These are phyloP conservation scores for Ancistrus triradiatus DNA, from an alignment of 2,113 vertebrate species.

Conservation along the genomic window DNA sequence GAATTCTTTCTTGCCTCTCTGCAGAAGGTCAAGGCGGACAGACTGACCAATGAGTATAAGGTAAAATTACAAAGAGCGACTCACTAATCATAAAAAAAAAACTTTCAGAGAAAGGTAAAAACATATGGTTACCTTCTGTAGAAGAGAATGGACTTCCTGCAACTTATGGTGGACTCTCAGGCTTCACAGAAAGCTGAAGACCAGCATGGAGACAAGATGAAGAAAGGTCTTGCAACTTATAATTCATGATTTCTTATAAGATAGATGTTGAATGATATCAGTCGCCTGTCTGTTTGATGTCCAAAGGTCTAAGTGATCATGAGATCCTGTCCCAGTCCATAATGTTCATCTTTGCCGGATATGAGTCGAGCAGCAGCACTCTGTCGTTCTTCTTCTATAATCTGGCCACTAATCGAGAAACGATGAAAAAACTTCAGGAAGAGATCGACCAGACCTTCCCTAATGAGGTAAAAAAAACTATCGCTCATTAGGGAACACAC, in stretches of 20 bases:
- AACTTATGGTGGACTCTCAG: constrained; percentile 79
- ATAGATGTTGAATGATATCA: not conserved
- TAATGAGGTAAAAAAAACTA: constrained; percentile 70
- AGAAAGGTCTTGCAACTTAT: constrained; percentile 8
- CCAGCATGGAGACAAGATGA: not conserved
- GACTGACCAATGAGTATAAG: too few relatives aligned
- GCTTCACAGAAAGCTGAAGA: not conserved
- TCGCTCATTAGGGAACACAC: too few relatives aligned
- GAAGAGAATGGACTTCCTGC: constrained; percentile 78
- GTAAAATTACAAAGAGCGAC: too few relatives aligned
- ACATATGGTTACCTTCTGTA: constrained; percentile 36
- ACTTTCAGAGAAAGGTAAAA: too few relatives aligned
- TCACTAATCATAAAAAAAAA: too few relatives aligned
- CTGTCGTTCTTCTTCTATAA: constrained; percentile 63
- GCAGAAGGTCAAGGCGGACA: too few relatives aligned
- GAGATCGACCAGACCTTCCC: constrained; percentile 69
- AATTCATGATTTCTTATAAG: not conserved
- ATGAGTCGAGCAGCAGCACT: constrained; percentile 70
- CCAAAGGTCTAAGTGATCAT: constrained; percentile 67
- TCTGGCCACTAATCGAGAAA: constrained; percentile 65
- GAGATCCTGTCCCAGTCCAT: constrained; percentile 73
- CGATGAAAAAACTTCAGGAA: constrained; percentile 66
- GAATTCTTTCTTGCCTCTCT: too few relatives aligned
- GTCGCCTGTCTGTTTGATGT: not conserved
- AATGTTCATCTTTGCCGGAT: constrained; percentile 74